These are phyloP conservation scores for Phenacoccus solenopsis DNA, from an alignment of 1,140 invertebrate species.

Conservation along the genomic window DNA sequence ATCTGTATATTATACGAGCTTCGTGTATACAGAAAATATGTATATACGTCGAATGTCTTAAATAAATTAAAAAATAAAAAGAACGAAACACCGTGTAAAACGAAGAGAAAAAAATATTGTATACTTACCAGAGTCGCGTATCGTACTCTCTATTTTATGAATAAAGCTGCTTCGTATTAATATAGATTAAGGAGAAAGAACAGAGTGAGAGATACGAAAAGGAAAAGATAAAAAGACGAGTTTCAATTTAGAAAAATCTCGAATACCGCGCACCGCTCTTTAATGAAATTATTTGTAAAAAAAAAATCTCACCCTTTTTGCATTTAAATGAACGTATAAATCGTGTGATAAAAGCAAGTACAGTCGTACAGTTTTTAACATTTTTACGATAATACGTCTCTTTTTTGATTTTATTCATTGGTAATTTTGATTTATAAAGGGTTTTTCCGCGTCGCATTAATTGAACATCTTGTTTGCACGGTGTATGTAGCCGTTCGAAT, in stretches of 20 bases:
- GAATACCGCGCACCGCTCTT: background rate
- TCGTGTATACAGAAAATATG: background rate
- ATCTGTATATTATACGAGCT: too few species aligned
- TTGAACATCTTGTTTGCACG: background rate
- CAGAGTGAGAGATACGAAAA: too few species aligned
- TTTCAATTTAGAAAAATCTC: conserved; percentile 3
- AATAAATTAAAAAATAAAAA: background rate
- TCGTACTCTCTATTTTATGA: background rate
- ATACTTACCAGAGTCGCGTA: background rate
- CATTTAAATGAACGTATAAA: background rate
- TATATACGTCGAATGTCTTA: background rate
- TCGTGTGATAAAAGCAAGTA: background rate
- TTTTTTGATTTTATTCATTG: conserved; percentile 3
- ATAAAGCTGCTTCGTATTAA: background rate
- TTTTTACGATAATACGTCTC: background rate
- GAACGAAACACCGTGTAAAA: too few species aligned
- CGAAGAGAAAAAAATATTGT: background rate
- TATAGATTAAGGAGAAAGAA: background rate
- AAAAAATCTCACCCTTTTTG: background rate
- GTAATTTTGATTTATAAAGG: background rate
- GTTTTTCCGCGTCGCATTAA: background rate
- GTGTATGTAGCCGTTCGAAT: background rate
- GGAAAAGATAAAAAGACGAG: background rate
- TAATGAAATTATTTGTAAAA: background rate
- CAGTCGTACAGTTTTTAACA: background rate